A percentile compares a stretch with the other conserved stretches of the same genome.
phyloP scores from a whole-genome alignment of 1,140 invertebrate species.

The Saxidomus purpurata region DNA sequence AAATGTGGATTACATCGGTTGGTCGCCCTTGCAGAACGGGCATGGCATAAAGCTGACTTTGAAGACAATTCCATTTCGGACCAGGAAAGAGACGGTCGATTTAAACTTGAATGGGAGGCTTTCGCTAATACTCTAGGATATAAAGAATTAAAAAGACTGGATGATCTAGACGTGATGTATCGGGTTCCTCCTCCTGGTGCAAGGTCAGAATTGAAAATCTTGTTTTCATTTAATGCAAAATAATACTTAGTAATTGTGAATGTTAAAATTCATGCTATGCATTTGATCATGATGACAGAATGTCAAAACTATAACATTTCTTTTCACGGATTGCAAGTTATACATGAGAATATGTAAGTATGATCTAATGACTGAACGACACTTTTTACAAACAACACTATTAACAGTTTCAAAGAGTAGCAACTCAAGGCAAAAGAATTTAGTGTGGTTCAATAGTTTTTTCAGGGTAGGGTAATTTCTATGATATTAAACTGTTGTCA shows the following conservation, averaged over 20 bases:
- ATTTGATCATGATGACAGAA: too few relatives aligned
- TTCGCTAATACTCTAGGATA: slow-evolving; percentile 70
- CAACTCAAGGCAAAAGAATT: too few relatives aligned
- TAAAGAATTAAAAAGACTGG: slow-evolving; percentile 72
- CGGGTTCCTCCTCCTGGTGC: slow-evolving; percentile 73
- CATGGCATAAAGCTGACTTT: slow-evolving; percentile 76
- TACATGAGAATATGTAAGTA: slow-evolving; percentile 36
- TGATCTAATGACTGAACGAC: too few relatives aligned
- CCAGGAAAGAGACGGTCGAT: not conserved
- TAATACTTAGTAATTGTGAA: too few relatives aligned
- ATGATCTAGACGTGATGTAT: slow-evolving; percentile 71
- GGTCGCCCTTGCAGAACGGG: slow-evolving; percentile 74
- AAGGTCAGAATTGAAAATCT: slow-evolving; percentile 51
- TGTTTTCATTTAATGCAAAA: not conserved
- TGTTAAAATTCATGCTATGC: not conserved
- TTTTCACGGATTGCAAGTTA: not conserved
- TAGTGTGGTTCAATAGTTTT: too few relatives aligned
- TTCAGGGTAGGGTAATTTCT: too few relatives aligned
- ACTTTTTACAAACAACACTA: too few relatives aligned
- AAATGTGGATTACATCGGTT: slow-evolving; percentile 72
- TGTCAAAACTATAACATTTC: too few relatives aligned
- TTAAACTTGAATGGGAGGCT: slow-evolving; percentile 11
- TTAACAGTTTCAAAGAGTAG: too few relatives aligned
- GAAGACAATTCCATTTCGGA: slow-evolving; percentile 31
- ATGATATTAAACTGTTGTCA: too few relatives aligned